phyloP scores from a whole-genome alignment of 2,888 invertebrate genomes.

The Cetonia aurata region DNA sequence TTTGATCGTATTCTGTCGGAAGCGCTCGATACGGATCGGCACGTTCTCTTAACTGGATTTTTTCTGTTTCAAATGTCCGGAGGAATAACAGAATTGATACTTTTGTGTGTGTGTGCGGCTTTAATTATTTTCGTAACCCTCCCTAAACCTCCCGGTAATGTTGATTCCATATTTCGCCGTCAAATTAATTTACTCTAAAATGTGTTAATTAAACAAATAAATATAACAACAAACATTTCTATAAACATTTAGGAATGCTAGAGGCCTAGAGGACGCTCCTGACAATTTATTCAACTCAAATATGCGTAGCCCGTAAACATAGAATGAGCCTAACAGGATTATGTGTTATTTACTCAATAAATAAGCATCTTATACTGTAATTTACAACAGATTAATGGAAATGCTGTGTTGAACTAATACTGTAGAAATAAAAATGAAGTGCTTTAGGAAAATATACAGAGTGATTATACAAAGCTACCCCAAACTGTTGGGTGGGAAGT shows the following conservation, averaged over 20 bases:
- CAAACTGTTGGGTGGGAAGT: no score
- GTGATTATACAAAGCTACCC: no score
- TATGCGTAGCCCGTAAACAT: background rate
- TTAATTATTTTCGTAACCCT: background rate
- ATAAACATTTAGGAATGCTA: no score
- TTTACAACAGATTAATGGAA: constrained; percentile 28
- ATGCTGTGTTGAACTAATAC: background rate
- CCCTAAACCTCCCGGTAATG: no score
- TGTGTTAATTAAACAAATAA: no score
- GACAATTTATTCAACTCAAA: background rate
- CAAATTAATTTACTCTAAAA: no score
- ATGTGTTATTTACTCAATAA: constrained; percentile 27
- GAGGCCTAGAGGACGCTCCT: background rate
- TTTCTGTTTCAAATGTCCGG: background rate
- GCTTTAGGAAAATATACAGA: no score
- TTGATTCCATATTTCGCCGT: no score
- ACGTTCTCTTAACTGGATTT: constrained; percentile 18
- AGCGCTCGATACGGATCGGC: constrained; percentile 44
- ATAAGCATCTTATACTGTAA: constrained; percentile 27
- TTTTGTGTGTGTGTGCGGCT: background rate
- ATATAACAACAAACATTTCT: no score
- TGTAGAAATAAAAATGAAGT: background rate
- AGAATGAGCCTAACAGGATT: constrained; percentile 8
- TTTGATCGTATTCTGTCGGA: constrained; percentile 51
- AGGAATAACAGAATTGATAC: constrained; percentile 4